Evolutionary conservation across 2,888 invertebrate species (phyloP).

Genomic region (Elysia crispata): DNA sequence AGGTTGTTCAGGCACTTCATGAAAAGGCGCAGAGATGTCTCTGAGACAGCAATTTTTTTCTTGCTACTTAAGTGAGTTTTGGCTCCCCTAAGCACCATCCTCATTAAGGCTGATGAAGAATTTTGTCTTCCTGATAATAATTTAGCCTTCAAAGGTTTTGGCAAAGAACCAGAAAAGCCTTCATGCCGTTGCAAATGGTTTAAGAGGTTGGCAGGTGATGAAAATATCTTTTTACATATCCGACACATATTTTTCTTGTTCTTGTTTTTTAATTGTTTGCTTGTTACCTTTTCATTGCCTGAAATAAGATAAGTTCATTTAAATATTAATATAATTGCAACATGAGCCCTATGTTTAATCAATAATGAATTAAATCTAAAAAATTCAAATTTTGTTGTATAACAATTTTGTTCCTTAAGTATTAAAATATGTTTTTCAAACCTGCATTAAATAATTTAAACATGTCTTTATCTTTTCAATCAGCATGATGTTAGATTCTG

Average conservation of each 20-base stretch:
- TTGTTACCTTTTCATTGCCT: too few relatives aligned
- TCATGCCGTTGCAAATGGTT: conserved; percentile 45
- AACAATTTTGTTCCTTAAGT: neutral
- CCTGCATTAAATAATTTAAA: too few relatives aligned
- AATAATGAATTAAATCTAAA: neutral
- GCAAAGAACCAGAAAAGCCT: conserved; percentile 6
- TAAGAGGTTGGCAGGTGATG: conserved; percentile 30
- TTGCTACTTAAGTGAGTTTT: neutral
- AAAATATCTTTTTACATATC: conserved; percentile 40
- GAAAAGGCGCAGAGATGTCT: conserved; percentile 22
- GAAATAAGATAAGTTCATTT: neutral
- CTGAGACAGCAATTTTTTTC: neutral
- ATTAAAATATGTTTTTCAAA: too few relatives aligned
- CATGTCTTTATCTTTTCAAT: too few relatives aligned
- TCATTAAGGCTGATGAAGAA: neutral
- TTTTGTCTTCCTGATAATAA: neutral
- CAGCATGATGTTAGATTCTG: too few relatives aligned
- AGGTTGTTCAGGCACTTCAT: conserved; percentile 30
- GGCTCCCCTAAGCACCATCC: neutral
- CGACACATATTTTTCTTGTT: conserved; percentile 21
- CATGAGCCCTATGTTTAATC: too few relatives aligned
- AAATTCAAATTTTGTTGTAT: neutral
- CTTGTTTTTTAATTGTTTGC: neutral
- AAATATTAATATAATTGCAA: neutral
- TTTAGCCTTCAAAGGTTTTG: neutral